A percentile compares a stretch with the other conserved stretches of the same genome.
phyloP scores from a whole-genome alignment of 2,113 vertebrate species.

The Pygoscelis antarcticus region DNA sequence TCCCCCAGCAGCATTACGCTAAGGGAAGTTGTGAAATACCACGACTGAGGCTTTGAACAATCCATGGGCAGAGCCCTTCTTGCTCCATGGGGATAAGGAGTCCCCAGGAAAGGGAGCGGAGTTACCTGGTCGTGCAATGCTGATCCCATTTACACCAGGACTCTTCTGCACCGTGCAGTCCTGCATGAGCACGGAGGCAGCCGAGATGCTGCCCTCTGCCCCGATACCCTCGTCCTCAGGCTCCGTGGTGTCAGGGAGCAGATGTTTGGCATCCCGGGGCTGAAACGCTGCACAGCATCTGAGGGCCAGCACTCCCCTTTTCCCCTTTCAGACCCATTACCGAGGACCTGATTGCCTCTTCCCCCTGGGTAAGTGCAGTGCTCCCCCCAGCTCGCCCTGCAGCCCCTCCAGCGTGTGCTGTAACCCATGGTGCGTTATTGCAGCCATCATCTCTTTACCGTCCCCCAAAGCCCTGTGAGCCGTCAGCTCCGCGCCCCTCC shows the following conservation, averaged over 20 bases:
- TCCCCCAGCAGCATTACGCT: not conserved
- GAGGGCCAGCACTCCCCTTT: not conserved
- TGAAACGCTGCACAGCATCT: rapidly evolving
- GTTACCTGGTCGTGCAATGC: rapidly evolving
- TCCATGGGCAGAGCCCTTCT: not conserved
- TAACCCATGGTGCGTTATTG: not conserved
- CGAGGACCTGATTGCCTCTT: not conserved
- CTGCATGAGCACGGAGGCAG: too few species aligned
- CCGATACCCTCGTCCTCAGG: rapidly evolving
- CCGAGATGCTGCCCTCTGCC: not conserved
- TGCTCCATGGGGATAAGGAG: not conserved
- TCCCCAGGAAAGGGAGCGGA: not conserved
- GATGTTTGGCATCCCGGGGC: rapidly evolving
- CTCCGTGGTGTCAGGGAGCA: rapidly evolving
- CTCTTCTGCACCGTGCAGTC: not conserved
- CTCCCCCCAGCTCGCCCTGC: not conserved
- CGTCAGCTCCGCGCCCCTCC: not conserved
- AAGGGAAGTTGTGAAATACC: not conserved
- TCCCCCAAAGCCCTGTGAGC: not conserved
- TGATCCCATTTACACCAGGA: not conserved
- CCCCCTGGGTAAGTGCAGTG: not conserved
- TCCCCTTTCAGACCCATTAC: not conserved
- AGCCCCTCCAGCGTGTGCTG: rapidly evolving
- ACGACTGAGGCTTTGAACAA: rapidly evolving
- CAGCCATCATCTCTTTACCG: not conserved